Evolutionary conservation across 2,797 vertebrate genomes (phyloP), one percentile per base, ranked within the genome.

Genomic region (Pseudotriccus pelzelni): DNA sequence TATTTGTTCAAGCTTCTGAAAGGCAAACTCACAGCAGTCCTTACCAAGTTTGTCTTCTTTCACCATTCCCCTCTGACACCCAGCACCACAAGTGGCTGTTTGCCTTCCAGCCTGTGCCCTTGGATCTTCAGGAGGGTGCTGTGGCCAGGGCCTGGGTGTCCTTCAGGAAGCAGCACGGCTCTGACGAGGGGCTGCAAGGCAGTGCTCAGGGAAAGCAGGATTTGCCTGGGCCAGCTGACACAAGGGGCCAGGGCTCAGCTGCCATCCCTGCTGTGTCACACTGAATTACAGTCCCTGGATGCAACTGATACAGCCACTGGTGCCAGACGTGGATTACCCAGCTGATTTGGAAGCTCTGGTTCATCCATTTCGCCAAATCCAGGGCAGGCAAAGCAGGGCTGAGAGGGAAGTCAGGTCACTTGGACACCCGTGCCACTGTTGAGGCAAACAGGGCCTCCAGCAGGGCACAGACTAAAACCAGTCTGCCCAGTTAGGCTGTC

Each of bases 221-320:
- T 67, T 25, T 47, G 58, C 39, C 12, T 34, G 63, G 64, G 67
- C 12, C 19, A 37, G 28, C 1, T 32, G 46, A 12, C 49, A 43
- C 7, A 3, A 3, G 6, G 30, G 59, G 34, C 39, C 3, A 2
- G 60, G 19, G 10, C 12, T 11, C 24, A 55, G 79, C 62, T 82
- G 85, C 70, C 67, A 72, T 11, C 21, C 0, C 20, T 3, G 36
- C 30, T 39, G 34, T 56, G 49, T 32, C 74, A 89, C 43, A 1
- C 44, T 4, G 46, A 56, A 2, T 69, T 32, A 73, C 14, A 24
- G 17, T 2, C 62, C 28, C 18, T 6, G 25, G 53, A 4, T 21
- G 16, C 36, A 46, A 5, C 6, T 4, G 22, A 62, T 3, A 4
- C 8, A 12, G 2, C 20, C 59, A 0, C 4, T 17, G 56, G 24